Evolutionary conservation across 2,113 vertebrate species (phyloP), one percentile per base, ranked within the genome.

Genomic region (Tetrao urogallus): DNA sequence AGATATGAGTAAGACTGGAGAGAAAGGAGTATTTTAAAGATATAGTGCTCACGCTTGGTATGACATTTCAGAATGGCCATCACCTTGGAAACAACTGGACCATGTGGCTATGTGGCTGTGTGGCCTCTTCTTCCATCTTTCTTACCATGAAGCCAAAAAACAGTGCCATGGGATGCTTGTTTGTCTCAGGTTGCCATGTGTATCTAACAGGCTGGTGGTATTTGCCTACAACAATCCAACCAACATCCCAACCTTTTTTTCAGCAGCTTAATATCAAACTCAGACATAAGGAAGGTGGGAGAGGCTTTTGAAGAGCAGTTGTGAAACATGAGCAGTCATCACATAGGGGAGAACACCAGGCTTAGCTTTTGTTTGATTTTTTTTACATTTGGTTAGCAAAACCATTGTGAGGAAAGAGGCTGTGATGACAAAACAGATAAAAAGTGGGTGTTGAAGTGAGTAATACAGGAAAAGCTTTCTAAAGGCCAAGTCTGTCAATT

Each of bases 281-380:
- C 79, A 74, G 88, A 61, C 88, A 93, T 66, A 93, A 93, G 88
- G 86, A 38, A 69, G 71, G 90, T 96, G 86, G 95, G 90, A 95
- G 88, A 72, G 60, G 50, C 71, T 91, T 95, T 80, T 86, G 87
- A 73, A 95, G 85, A 83, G 82, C 60, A 78, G 40, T 86, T 92
- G 64, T 81, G 86, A 92, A 42, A 38, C 61, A 74, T 71, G 82
- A 92, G 75, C 45, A 81, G 69, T 88, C 67, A 73, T 16, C 60
- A 13, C 73, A 77, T 20, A 92, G n/a, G 14, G 63, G 30, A 91
- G 54, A 94, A 70, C 58, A 42, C 27, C 54, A 22, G 1, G 18
- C 34, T 89, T 79, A 80, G 45, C 30, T 89, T 89, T 72, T 70
- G 74, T 24, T 82, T 67, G 82, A 28, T 79, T 82, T 95, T 82